Base-by-base conservation (phyloP, 1,140 invertebrate species). In the Helicoverpa armigera region DNA sequence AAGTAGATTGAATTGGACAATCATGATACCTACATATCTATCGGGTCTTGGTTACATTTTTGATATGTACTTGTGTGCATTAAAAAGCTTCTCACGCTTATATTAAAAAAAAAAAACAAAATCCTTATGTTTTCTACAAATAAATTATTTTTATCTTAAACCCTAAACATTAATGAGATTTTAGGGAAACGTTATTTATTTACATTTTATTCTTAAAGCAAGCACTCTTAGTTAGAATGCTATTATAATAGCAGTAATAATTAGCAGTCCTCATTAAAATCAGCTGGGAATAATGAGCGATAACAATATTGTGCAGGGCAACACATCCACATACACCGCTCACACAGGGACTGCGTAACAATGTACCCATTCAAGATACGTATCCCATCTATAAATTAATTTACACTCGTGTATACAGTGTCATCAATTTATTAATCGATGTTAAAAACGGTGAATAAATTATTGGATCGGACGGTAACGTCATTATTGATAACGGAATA, bases 1-100 rank as follows among this genome's bases (percentile, higher is more conserved):
- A 70, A 80, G 69, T 67, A 18, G n/a, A 75, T 76, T 80, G 70
- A 76, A 81, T 67, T 78, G 61, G 12, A 67, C 16, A 54, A 50
- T 67, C 54, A 67, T 78, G 18, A 61, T 61, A 75, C 23, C 61
- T 73, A 13, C 23, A 7, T 65, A 69, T 56, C 51, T 58, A 43
- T 43, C 70, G 16, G 4, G 35, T 43, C 35, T 43, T 43, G 14
- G 69, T 54, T 43, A 43, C 18, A 48, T 23, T 51, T 50, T 48
- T 56, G 54, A 16, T 7, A 2, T 9, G 16, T 56, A 10, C n/a
- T 58, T 58, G 9, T 4, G 3, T 31, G 31, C 58, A 9, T 43
- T 43, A 43, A 43, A 43, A 1, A 43, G 7, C 35, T 43, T 43
- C 35, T 43, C 35, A 5, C 35, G 7, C 35, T 35, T 7, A n/a